These are phyloP conservation scores for Etheostoma cragini DNA, from an alignment of 2,113 vertebrate species.

Conservation along the genomic window DNA sequence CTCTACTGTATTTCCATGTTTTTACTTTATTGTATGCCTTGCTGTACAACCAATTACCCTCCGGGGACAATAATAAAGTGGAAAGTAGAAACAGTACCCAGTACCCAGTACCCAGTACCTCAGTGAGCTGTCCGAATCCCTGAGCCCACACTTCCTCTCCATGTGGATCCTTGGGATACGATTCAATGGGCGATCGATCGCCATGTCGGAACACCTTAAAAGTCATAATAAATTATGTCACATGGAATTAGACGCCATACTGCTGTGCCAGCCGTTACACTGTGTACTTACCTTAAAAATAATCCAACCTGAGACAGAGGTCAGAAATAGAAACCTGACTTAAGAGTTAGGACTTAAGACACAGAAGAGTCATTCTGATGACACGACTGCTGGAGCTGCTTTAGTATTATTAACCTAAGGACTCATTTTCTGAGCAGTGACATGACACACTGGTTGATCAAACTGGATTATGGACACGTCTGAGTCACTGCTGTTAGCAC, in stretches of 20 bases:
- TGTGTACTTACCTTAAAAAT: slow-evolving; percentile 18
- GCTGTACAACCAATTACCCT: too few species aligned
- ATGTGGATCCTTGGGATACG: slow-evolving; percentile 86
- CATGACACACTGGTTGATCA: slow-evolving; percentile 38
- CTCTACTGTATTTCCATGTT: too few species aligned
- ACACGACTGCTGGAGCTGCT: slow-evolving; percentile 17
- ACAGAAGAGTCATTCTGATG: slow-evolving; percentile 41
- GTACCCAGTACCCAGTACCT: slow-evolving; percentile 75
- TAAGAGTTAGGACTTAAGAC: slow-evolving; percentile 19
- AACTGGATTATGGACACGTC: slow-evolving; percentile 35
- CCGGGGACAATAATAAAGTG: too few species aligned
- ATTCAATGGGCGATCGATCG: slow-evolving; percentile 88
- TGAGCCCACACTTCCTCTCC: slow-evolving; percentile 87
- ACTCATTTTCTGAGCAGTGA: slow-evolving; percentile 30
- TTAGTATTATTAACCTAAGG: slow-evolving; percentile 38
- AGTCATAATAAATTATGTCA: slow-evolving; percentile 58
- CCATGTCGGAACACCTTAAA: slow-evolving; percentile 89
- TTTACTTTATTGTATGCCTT: too few species aligned
- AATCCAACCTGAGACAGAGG: slow-evolving; percentile 25
- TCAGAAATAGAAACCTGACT: slow-evolving; percentile 44
- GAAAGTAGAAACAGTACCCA: too few species aligned
- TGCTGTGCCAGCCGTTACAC: slow-evolving; percentile 28
- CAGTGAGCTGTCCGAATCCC: slow-evolving; percentile 89
- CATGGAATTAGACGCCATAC: slow-evolving; percentile 12
- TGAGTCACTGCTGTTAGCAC: slow-evolving; percentile 41